Evolutionary conservation across 1,140 invertebrate genomes (phyloP).

Genomic region (Phymastichus coffea): DNA sequence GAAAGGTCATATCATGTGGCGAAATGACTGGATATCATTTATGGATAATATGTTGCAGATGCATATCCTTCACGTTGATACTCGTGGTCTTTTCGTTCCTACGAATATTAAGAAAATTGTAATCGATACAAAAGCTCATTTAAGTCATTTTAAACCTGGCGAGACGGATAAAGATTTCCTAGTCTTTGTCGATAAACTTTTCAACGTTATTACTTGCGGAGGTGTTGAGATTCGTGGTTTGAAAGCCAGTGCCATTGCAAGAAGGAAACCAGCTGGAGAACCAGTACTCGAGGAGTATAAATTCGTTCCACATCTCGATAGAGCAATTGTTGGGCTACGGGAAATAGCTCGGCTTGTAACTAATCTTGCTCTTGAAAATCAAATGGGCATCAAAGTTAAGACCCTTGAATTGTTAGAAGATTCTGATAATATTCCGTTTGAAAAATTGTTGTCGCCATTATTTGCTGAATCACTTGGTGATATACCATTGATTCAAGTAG

Average conservation of each 20-base stretch:
- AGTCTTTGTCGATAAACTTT: constrained; percentile 54
- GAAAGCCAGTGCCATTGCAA: constrained; percentile 75
- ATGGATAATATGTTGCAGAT: constrained; percentile 94
- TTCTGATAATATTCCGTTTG: constrained; percentile 51
- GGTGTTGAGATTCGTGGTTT: constrained; percentile 81
- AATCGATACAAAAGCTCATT: constrained; percentile 74
- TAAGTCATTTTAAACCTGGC: constrained; percentile 49
- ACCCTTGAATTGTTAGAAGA: constrained; percentile 66
- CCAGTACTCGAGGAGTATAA: constrained; percentile 71
- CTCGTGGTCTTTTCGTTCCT: constrained; percentile 76
- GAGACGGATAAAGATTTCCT: constrained; percentile 46
- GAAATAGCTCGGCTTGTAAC: constrained; percentile 57
- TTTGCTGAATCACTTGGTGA: constrained; percentile 61
- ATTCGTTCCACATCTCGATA: constrained; percentile 59
- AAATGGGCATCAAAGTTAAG: constrained; percentile 66
- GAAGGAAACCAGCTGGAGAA: constrained; percentile 62
- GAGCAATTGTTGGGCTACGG: constrained; percentile 31
- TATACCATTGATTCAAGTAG: constrained; percentile 58
- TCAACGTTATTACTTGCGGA: constrained; percentile 59
- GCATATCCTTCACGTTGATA: constrained; percentile 73
- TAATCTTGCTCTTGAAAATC: constrained; percentile 78
- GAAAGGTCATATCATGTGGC: constrained; percentile 65
- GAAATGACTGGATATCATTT: constrained; percentile 89
- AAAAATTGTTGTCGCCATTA: constrained; percentile 53
- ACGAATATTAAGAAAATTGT: constrained; percentile 78